A percentile compares a stretch with the other conserved stretches of the same genome.
Evolutionary conservation across 2,113 vertebrate genomes (phyloP).

Genomic region (Cebidichthys violaceus): DNA sequence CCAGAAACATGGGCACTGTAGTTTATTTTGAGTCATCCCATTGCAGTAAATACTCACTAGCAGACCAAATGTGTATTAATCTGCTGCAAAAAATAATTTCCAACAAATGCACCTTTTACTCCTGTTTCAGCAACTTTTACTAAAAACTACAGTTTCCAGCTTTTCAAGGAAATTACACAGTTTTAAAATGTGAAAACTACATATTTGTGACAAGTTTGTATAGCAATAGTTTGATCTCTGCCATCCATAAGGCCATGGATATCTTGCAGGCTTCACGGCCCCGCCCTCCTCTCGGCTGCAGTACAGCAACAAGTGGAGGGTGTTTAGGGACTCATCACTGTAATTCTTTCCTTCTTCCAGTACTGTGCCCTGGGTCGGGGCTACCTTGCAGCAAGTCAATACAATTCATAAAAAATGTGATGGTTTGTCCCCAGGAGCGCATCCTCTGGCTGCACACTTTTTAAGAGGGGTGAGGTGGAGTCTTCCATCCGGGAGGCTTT

Average conservation of each 20-base stretch:
- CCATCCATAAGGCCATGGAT: too few relatives aligned
- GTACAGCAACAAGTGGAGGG: too few relatives aligned
- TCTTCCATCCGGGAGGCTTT: not conserved
- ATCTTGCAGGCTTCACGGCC: too few relatives aligned
- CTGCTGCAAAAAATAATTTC: not conserved
- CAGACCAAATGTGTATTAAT: not conserved
- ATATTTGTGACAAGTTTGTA: not conserved
- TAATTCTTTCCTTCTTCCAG: too few relatives aligned
- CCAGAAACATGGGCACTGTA: not conserved
- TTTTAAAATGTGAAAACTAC: not conserved
- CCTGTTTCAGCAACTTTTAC: not conserved
- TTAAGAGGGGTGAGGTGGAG: not conserved
- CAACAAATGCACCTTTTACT: not conserved
- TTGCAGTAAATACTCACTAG: not conserved
- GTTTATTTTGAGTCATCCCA: not conserved
- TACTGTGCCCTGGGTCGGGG: too few relatives aligned
- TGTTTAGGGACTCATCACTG: too few relatives aligned
- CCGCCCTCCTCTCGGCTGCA: too few relatives aligned
- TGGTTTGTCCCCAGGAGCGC: not conserved
- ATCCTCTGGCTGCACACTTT: not conserved
- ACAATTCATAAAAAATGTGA: not conserved
- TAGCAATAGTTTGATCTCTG: not conserved
- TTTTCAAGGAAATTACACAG: not conserved
- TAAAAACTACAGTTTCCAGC: not conserved
- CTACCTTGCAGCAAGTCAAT: too few relatives aligned